Percentiles rank a stretch among this genome's conserved stretches.
Conservation (phyloP, 2,113 vertebrate species). For the Myrmophylax atrothorax region DNA sequence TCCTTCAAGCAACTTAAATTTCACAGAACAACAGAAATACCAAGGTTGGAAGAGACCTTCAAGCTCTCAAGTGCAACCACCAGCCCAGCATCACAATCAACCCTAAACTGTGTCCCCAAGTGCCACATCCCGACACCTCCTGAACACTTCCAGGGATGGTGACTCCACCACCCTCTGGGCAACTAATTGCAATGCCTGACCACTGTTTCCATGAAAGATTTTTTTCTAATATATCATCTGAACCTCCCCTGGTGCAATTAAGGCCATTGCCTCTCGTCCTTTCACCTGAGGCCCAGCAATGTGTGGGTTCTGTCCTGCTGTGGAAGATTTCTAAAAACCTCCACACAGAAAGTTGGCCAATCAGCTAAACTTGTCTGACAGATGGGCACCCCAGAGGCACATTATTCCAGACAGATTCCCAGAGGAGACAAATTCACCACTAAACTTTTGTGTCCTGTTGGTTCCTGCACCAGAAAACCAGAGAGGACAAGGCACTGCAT, state of each 20-base stretch:
- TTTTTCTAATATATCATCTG: not conserved
- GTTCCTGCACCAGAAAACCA: not conserved
- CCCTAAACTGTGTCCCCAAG: not conserved
- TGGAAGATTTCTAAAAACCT: not conserved
- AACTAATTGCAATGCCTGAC: not conserved
- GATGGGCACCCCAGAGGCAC: fast-evolving
- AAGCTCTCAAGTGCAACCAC: not conserved
- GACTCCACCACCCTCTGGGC: not conserved
- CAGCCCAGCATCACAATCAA: not conserved
- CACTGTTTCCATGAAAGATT: not conserved
- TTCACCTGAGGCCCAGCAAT: not conserved
- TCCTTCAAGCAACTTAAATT: not conserved
- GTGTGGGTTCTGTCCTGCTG: not conserved
- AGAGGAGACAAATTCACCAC: not conserved
- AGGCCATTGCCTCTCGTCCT: not conserved
- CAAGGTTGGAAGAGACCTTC: not conserved
- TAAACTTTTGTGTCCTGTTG: fast-evolving
- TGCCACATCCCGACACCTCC: not conserved
- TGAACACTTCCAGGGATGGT: not conserved
- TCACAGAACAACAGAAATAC: not conserved
- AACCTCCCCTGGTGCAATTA: not conserved
- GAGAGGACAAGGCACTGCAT: fast-evolving
- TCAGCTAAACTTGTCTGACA: too few species aligned
- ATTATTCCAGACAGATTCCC: not conserved
- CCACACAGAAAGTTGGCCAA: not conserved